phyloP scores from a whole-genome alignment of 2,797 vertebrate genomes.

The Lutjanus campechanus region DNA sequence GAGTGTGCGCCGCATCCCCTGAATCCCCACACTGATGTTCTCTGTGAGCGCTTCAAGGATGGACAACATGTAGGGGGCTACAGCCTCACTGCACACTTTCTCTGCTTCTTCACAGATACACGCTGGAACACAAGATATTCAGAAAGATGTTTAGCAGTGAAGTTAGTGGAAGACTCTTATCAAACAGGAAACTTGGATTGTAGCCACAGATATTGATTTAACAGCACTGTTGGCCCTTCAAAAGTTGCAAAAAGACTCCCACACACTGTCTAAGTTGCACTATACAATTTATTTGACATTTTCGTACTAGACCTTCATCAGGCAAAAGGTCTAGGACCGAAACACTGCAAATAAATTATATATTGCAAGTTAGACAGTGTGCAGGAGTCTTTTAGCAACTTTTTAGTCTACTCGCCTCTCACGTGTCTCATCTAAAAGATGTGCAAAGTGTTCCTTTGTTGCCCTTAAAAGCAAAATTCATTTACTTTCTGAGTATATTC shows the following conservation, averaged over 20 bases:
- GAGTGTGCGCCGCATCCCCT: constrained; percentile 67
- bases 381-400: too few species aligned
- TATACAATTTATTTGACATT: too few species aligned
- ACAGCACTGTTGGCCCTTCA: neutral
- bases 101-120: constrained; percentile 84
- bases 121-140: constrained; percentile 65
- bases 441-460: too few species aligned
- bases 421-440: too few species aligned
- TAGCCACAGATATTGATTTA: neutral
- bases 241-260: too few species aligned
- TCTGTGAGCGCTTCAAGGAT: constrained; percentile 91
- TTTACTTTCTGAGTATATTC: neutral
- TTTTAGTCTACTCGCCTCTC: too few species aligned
- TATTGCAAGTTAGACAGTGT: too few species aligned
- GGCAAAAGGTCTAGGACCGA: too few species aligned
- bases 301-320: too few species aligned
- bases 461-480: neutral
- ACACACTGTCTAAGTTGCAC: too few species aligned
- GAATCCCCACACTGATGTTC: constrained; percentile 85
- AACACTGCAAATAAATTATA: too few species aligned
- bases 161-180: neutral
- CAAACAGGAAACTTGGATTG: neutral
- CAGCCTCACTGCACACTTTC: constrained; percentile 84
- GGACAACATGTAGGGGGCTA: constrained; percentile 89
- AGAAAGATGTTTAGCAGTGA: neutral